Evolutionary conservation across 1,140 invertebrate genomes (phyloP), one percentile per base, ranked within the genome.

Genomic region (Cherax destructor): DNA sequence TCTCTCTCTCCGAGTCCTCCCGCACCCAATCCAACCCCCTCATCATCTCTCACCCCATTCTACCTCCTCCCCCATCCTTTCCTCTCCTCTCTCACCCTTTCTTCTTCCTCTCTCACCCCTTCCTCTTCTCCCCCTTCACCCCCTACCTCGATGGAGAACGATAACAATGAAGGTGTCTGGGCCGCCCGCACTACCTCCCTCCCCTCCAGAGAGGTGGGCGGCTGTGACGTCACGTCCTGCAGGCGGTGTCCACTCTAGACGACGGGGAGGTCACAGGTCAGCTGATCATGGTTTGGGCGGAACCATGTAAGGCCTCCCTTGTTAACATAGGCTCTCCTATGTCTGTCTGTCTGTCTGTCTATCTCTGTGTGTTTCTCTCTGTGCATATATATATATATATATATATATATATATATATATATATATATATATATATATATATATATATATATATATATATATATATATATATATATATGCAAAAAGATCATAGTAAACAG

Each of bases 211-310:
- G 7, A 24, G 21, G 69, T 30, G 21, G 52, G 80, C 80, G 50
- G 80, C 21, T 52, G 52, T 86, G 83, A 86, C 83, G 83, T 86
- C 83, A 86, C 65, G 78, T 59, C 11, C 61, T 13, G 69, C 84
- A 74, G 84, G 84, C 84, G 84, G 84, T 86, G 84, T 86, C 84
- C 84, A 86, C 84, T 86, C 72, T 56, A 52, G 84, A n/a, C 72
- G 50, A 72, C 72, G 83, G 72, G 84, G 84, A 86, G 84, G 84
- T 86, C 84, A 86, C 24, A 41, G 84, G 84, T 86, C 84, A 86
- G 84, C 65, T 86, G 83, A 86, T 86, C 83, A 74, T 76, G 72
- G 69, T 10, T 16, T 78, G 84, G 84, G 84, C 52, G 84, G 84
- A 56, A 21, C 84, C 84, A 47, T n/a, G 10, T 86, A 77, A 61